A percentile compares a stretch with the other conserved stretches of the same genome.
These are phyloP conservation scores for Callitettix versicolor DNA, from an alignment of 1,140 invertebrate species.

Conservation along the genomic window DNA sequence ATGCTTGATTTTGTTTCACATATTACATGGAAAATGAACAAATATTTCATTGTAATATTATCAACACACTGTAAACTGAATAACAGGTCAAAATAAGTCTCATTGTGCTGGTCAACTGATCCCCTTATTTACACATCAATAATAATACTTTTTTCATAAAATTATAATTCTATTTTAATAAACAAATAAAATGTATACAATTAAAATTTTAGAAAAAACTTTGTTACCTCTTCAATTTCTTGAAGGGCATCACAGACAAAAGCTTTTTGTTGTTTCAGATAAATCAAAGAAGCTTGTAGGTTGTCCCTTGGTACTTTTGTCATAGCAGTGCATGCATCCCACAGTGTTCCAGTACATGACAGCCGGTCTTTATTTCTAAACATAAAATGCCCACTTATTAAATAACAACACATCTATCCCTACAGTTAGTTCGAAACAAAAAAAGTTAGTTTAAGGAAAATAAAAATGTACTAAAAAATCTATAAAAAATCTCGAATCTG, in stretches of 20 bases:
- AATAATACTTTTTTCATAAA: too few relatives aligned
- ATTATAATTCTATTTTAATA: not conserved
- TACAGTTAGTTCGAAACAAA: not conserved
- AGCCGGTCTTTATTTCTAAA: not conserved
- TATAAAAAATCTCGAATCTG: too few relatives aligned
- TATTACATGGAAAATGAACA: too few relatives aligned
- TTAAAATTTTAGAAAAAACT: too few relatives aligned
- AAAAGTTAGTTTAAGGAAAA: too few relatives aligned
- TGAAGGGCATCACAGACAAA: not conserved
- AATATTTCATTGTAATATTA: too few relatives aligned
- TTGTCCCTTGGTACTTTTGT: not conserved
- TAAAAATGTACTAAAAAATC: too few relatives aligned
- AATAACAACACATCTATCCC: not conserved
- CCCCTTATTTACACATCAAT: too few relatives aligned
- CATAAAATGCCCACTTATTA: not conserved
- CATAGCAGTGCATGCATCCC: not conserved
- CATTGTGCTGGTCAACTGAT: too few relatives aligned
- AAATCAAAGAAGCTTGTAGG: not conserved
- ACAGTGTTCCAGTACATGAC: not conserved
- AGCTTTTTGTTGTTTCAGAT: not conserved
- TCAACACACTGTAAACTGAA: too few relatives aligned
- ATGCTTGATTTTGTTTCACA: too few relatives aligned
- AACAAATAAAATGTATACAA: not conserved
- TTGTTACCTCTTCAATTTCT: not conserved
- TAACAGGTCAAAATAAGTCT: too few relatives aligned